phyloP scores from a whole-genome alignment of 1,140 invertebrate species.

The Bombus turneri region DNA sequence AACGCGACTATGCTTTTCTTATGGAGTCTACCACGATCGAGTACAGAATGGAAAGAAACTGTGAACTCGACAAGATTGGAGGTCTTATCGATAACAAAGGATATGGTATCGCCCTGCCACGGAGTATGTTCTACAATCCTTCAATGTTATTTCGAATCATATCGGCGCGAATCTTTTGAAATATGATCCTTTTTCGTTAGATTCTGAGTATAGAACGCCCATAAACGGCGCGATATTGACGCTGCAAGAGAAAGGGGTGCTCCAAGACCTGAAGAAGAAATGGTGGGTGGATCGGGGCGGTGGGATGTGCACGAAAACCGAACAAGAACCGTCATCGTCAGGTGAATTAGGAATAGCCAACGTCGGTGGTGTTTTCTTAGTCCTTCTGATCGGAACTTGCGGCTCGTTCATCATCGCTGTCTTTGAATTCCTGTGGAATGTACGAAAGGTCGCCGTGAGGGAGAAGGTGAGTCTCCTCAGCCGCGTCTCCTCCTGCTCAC shows the following conservation, averaged over 20 bases:
- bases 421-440: conserved; percentile 92
- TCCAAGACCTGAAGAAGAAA: conserved; percentile 90
- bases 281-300: conserved; percentile 90
- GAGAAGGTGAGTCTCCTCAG: conserved; percentile 84
- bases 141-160: neutral
- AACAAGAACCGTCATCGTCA: conserved; percentile 48
- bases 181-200: conserved; percentile 74
- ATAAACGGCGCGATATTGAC: conserved; percentile 90
- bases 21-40: conserved; percentile 89
- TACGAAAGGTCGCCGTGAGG: conserved; percentile 88
- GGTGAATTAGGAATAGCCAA: conserved; percentile 88
- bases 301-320: conserved; percentile 66
- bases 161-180: neutral
- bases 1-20: conserved; percentile 86
- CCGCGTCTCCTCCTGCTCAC: neutral
- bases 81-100: conserved; percentile 90
- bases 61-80: conserved; percentile 90
- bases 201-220: conserved; percentile 88
- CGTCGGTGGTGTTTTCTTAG: conserved; percentile 95
- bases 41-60: conserved; percentile 87
- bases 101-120: conserved; percentile 90
- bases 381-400: conserved; percentile 88
- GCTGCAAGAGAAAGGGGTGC: conserved; percentile 90
- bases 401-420: conserved; percentile 87
- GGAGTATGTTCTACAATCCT: conserved; percentile 80